Percentiles rank a stretch among this genome's conserved stretches.
Evolutionary conservation across 35 echinoderm and acorn worm species (phyloP).

Genomic region (Heliocidaris tuberculata): DNA sequence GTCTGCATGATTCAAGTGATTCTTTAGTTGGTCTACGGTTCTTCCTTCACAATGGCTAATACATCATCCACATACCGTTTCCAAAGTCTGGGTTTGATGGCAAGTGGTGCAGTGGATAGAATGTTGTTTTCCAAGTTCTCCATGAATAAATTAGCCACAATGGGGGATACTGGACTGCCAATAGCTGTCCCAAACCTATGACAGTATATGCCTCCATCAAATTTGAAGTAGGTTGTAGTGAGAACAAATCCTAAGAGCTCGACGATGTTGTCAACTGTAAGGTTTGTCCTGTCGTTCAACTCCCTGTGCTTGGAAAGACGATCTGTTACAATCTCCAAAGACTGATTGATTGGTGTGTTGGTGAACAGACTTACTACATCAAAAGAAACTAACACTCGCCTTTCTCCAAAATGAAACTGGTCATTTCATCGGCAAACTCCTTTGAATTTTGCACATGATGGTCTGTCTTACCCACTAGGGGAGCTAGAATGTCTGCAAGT

Average conservation of each 20-base stretch:
- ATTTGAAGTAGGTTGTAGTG: constrained; percentile 47
- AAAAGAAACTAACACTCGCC: background rate
- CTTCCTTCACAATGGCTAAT: no score
- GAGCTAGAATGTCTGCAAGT: constrained; percentile 32
- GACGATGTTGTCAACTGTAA: no score
- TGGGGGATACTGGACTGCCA: constrained; percentile 45
- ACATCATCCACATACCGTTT: no score
- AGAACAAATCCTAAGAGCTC: constrained; percentile 27
- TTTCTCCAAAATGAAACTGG: no score
- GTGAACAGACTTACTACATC: constrained; percentile 11
- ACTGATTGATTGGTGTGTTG: constrained; percentile 27
- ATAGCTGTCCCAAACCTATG: constrained; percentile 24
- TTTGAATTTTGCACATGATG: constrained; percentile 49
- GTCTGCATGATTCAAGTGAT: no score
- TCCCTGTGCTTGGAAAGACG: background rate
- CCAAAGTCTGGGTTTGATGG: no score
- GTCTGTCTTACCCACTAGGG: constrained; percentile 16
- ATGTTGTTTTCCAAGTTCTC: no score
- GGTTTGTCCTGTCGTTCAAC: background rate
- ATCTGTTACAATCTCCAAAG: constrained; percentile 21
- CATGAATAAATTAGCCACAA: no score
- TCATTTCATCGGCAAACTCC: no score
- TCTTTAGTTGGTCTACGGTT: no score
- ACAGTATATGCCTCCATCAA: constrained; percentile 13
- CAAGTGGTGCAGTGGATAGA: no score